phyloP scores from a whole-genome alignment of 1,140 invertebrate species.

The Asbolus verrucosus region DNA sequence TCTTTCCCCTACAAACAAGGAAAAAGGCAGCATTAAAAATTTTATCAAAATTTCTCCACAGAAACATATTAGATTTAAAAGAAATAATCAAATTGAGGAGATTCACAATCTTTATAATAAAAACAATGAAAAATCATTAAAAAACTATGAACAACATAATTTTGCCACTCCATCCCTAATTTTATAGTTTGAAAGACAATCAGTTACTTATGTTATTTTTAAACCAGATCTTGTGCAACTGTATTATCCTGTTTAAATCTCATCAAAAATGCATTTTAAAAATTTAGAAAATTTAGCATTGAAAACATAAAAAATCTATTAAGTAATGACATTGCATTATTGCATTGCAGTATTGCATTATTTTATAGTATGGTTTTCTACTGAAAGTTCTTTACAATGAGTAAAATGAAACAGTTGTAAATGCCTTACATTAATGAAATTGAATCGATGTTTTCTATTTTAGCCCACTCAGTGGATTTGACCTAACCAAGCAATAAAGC shows the following conservation, averaged over 20 bases:
- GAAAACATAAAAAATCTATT: background rate
- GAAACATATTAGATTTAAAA: background rate
- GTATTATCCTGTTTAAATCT: slow-evolving; percentile 22
- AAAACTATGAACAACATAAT: too few species aligned
- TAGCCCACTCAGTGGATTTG: slow-evolving; percentile 21
- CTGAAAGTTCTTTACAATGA: too few species aligned
- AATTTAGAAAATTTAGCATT: background rate
- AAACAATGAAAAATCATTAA: too few species aligned
- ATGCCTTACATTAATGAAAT: slow-evolving; percentile 19
- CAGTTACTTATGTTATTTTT: too few species aligned
- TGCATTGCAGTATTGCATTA: background rate
- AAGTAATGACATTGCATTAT: background rate
- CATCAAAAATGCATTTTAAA: slow-evolving; percentile 3
- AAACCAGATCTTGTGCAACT: too few species aligned
- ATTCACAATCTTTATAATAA: too few species aligned
- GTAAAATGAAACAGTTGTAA: background rate
- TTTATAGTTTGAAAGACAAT: too few species aligned
- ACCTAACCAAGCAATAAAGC: slow-evolving; percentile 15
- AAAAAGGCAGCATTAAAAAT: too few species aligned
- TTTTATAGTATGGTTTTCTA: too few species aligned
- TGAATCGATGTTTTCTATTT: slow-evolving; percentile 15
- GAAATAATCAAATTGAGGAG: too few species aligned
- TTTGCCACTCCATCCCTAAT: too few species aligned
- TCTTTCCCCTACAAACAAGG: background rate
- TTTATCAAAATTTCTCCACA: too few species aligned